phyloP scores from a whole-genome alignment of 1,140 invertebrate species.

The Vanessa tameamea region DNA sequence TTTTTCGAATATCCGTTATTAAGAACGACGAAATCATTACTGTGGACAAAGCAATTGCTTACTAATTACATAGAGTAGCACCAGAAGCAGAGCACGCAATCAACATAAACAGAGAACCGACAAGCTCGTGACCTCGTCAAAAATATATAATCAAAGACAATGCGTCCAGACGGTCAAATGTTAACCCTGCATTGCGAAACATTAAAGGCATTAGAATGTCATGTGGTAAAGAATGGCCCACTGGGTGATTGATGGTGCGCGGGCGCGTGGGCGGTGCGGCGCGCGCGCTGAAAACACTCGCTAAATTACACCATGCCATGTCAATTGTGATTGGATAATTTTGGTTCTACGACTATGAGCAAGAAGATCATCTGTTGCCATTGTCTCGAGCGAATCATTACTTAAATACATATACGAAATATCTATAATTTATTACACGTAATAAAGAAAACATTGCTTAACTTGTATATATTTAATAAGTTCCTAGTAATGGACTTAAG shows the following conservation, averaged over 20 bases:
- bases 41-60: slow-evolving; percentile 10
- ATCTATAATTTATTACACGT: slow-evolving; percentile 45
- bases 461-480: slow-evolving; percentile 34
- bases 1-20: not conserved
- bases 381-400: slow-evolving; percentile 48
- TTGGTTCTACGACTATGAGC: slow-evolving; percentile 39
- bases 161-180: slow-evolving; percentile 60
- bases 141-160: slow-evolving; percentile 55
- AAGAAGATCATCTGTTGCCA: slow-evolving; percentile 43
- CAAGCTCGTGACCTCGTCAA: slow-evolving; percentile 46
- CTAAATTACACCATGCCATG: slow-evolving; percentile 65
- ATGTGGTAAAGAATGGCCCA: slow-evolving; percentile 66
- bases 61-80: slow-evolving; percentile 26
- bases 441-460: slow-evolving; percentile 46
- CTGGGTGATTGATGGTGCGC: slow-evolving; percentile 68
- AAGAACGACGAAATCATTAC: not conserved
- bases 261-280: slow-evolving; percentile 57
- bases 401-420: slow-evolving; percentile 32
- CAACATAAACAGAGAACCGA: slow-evolving; percentile 45
- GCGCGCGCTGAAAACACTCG: slow-evolving; percentile 64
- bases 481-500: slow-evolving; percentile 48
- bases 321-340: slow-evolving; percentile 64
- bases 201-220: slow-evolving; percentile 69
- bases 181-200: slow-evolving; percentile 59
- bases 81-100: slow-evolving; percentile 36